phyloP scores from a whole-genome alignment of 2,797 vertebrate genomes.

The Dallia pectoralis region DNA sequence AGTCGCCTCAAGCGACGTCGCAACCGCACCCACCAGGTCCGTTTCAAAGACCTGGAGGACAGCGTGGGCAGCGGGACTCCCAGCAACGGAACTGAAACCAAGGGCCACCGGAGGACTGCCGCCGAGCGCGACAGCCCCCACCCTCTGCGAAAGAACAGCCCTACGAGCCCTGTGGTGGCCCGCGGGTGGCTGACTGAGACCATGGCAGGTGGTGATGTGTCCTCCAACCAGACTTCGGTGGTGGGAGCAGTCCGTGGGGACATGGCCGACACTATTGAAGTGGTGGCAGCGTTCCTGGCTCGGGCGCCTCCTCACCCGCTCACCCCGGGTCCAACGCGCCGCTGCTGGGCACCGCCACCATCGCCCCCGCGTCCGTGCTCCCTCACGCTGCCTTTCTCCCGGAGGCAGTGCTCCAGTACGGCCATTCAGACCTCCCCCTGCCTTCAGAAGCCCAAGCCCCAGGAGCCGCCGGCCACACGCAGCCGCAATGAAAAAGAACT shows the following conservation, averaged over 20 bases:
- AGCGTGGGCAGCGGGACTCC: slow-evolving; percentile 72
- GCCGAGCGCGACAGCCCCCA: slow-evolving; percentile 67
- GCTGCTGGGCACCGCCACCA: slow-evolving; percentile 73
- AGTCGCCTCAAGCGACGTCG: slow-evolving; percentile 79
- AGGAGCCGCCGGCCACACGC: slow-evolving; percentile 59
- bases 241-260: slow-evolving; percentile 76
- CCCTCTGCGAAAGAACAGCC: slow-evolving; percentile 51
- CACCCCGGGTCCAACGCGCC: slow-evolving; percentile 73
- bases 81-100: slow-evolving; percentile 47
- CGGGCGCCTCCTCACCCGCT: slow-evolving; percentile 76
- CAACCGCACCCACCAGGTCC: slow-evolving; percentile 82
- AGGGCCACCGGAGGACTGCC: slow-evolving; percentile 56
- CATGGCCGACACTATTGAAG: slow-evolving; percentile 77
- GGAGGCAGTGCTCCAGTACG: slow-evolving; percentile 75
- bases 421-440: slow-evolving; percentile 86
- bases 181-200: slow-evolving; percentile 53
- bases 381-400: slow-evolving; percentile 77
- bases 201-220: slow-evolving; percentile 47
- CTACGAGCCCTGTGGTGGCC: slow-evolving; percentile 38
- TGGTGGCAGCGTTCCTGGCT: slow-evolving; percentile 75
- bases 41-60: slow-evolving; percentile 84
- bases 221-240: slow-evolving; percentile 69
- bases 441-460: slow-evolving; percentile 73
- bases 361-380: slow-evolving; percentile 68
- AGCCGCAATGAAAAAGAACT: slow-evolving; percentile 74